A percentile compares a stretch with the other conserved stretches of the same genome.
Conservation (phyloP, 2,113 vertebrate species). For the Neopipo cinnamomea region DNA sequence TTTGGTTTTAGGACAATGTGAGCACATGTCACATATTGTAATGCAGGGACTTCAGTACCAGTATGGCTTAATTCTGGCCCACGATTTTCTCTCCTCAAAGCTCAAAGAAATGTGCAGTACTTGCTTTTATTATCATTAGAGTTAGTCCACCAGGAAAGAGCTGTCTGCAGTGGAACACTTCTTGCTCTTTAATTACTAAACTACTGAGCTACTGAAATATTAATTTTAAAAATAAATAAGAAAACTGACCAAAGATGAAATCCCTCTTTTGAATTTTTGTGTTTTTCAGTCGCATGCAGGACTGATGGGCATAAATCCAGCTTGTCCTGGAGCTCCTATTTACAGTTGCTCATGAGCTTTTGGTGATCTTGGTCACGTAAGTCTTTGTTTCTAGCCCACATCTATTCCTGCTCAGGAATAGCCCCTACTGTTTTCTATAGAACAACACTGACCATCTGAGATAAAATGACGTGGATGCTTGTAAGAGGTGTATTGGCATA, state of each 20-base stretch:
- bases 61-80: neutral
- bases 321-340: neutral
- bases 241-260: neutral
- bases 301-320: neutral
- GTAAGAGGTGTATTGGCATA: neutral
- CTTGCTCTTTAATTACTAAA: neutral
- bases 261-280: neutral
- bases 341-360: neutral
- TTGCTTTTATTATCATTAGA: neutral
- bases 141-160: neutral
- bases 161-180: neutral
- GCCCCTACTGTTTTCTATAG: neutral
- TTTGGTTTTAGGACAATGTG: neutral
- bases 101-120: neutral
- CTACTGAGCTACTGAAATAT: neutral
- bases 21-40: neutral
- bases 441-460: neutral
- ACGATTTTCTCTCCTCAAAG: neutral
- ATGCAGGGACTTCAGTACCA: neutral
- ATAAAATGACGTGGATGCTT: neutral
- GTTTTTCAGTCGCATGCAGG: neutral
- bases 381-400: neutral
- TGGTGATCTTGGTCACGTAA: neutral
- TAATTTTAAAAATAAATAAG: neutral
- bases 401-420: neutral